phyloP scores from a whole-genome alignment of 2,797 vertebrate genomes.

The Girardinus metallicus region DNA sequence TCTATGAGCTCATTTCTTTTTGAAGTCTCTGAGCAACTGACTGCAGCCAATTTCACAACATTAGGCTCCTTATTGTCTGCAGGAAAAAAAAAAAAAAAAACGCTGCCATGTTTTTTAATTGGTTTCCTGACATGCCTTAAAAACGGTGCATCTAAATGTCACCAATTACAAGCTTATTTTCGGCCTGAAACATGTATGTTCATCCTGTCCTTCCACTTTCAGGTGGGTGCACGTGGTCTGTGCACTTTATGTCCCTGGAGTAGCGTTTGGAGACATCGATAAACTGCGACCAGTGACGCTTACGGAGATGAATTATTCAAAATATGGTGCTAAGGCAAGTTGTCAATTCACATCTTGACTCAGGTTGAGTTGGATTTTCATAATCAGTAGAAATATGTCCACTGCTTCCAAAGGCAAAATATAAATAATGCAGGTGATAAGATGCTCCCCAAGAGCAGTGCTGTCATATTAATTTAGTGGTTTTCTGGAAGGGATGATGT shows the following conservation, averaged over 20 bases:
- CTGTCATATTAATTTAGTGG: neutral
- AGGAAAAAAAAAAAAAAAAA: constrained; percentile 42
- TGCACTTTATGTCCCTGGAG: constrained; percentile 97
- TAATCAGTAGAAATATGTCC: constrained; percentile 7
- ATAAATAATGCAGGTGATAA: neutral
- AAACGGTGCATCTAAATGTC: constrained; percentile 30
- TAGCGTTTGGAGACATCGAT: constrained; percentile 99
- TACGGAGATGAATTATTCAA: constrained; percentile 99
- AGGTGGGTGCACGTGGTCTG: constrained; percentile 99
- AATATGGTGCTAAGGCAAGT: constrained; percentile 97
- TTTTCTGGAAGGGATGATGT: neutral
- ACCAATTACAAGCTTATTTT: constrained; percentile 14
- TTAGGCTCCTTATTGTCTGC: constrained; percentile 48
- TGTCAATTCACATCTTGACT: constrained; percentile 4
- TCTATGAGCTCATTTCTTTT: constrained; percentile 67
- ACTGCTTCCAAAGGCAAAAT: neutral
- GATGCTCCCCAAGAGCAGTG: neutral
- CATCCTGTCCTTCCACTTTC: constrained; percentile 35
- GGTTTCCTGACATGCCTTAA: constrained; percentile 13
- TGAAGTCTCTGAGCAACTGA: constrained; percentile 54
- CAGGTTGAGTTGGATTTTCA: neutral
- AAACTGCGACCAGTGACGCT: constrained; percentile 96
- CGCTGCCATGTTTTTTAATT: constrained; percentile 37
- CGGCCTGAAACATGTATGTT: neutral
- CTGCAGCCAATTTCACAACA: constrained; percentile 56